Evolutionary conservation across 2,797 vertebrate species (phyloP).

Genomic region (Smutsia temminckii): DNA sequence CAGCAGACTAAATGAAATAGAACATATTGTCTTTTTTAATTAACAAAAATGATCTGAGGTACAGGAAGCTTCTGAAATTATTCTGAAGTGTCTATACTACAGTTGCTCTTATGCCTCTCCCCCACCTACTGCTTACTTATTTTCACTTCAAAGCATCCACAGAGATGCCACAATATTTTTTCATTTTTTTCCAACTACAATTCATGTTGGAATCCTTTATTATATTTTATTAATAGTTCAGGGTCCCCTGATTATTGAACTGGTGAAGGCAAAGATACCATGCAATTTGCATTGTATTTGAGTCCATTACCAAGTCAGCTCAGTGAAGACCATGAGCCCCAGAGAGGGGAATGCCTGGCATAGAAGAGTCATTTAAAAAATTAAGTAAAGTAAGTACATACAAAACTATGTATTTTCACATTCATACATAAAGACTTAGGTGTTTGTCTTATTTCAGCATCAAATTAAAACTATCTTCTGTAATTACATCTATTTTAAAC

Average conservation of each 20-base stretch:
- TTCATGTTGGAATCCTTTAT: not conserved
- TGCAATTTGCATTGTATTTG: not conserved
- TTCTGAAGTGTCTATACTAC: not conserved
- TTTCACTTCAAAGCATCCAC: constrained; percentile 11
- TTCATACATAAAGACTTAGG: not conserved
- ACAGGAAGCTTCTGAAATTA: constrained; percentile 22
- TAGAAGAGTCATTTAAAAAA: not conserved
- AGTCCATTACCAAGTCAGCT: not conserved
- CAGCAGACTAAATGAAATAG: not conserved
- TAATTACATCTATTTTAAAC: not conserved
- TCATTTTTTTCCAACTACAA: not conserved
- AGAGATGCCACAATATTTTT: not conserved
- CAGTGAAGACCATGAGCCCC: not conserved
- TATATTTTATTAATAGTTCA: not conserved
- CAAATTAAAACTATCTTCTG: not conserved
- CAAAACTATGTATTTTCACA: not conserved
- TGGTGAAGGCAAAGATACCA: not conserved
- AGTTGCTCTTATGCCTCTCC: not conserved
- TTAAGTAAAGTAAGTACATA: not conserved
- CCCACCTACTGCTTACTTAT: not conserved
- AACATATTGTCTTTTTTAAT: not conserved
- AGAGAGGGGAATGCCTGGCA: not conserved
- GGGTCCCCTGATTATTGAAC: not conserved
- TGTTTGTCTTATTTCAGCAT: not conserved
- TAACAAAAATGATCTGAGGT: not conserved